Base-by-base conservation (phyloP, 2,888 invertebrate species). In the Coenonympha glycerion region DNA sequence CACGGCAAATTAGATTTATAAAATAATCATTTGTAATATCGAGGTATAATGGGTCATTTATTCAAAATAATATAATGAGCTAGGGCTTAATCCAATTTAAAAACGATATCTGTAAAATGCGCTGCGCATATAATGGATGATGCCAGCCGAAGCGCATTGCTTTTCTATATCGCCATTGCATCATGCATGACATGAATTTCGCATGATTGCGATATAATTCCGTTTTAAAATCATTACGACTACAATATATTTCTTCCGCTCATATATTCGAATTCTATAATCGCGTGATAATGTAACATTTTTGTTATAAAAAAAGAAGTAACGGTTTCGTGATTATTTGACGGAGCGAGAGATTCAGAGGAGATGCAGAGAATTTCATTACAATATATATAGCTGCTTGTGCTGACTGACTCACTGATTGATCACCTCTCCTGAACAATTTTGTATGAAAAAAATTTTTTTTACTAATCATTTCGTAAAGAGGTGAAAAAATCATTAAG, bases 221-320 rank as follows among this genome's bases (percentile, higher is more conserved):
- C 50, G 50, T 53, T 58, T 56, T 60, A 55, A 55, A 55, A 49
- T 58, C 57, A 53, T 53, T 59, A 56, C n/a, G n/a, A n/a, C 51
- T 55, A 58, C 53, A 61, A 57, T 61, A 62, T 63, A 61, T 60
- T 56, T 59, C 61, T 64, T 64, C 61, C 61, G 61, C 52, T 50
- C 52, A 57, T 62, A 60, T 64, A 60, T 64, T 63, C 58, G 53
- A 60, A 62, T 64, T 59, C 59, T 59, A 53, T 63, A 62, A 64
- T 65, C 61, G 63, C 61, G 63, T 65, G 64, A 55, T 63, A 61
- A 61, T 61, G 52, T 48, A 49, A 59, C 55, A 55, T 58, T 59
- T 24, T 58, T 56, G 45, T 59, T 55, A 54, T 53, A 49, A 59
- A 56, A 60, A 59, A 33, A 31, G 15, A 34, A 49, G 52, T 57